Evolutionary conservation across 2,797 vertebrate genomes (phyloP).

Genomic region (Pseudochaenichthys georgianus): DNA sequence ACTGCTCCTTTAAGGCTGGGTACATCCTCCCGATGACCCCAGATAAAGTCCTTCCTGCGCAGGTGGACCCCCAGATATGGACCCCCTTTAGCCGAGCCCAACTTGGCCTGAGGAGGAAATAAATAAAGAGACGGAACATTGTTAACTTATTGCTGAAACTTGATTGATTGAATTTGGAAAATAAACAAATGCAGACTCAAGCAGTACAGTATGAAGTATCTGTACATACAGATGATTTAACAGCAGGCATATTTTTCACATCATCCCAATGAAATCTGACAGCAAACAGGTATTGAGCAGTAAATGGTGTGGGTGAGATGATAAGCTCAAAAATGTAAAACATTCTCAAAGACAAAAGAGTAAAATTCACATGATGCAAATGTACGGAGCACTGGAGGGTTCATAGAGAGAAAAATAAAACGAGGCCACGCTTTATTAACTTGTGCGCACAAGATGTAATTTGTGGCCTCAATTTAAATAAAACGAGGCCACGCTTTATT

Average conservation of each 20-base stretch:
- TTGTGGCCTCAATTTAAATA: too few species aligned
- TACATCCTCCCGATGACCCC: constrained; percentile 96
- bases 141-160: neutral
- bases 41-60: constrained; percentile 95
- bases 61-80: constrained; percentile 94
- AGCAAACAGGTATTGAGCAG: neutral
- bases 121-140: neutral
- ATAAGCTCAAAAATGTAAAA: neutral
- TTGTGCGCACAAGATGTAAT: too few species aligned
- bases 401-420: too few species aligned
- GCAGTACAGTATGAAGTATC: neutral
- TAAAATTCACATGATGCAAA: neutral
- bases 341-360: neutral
- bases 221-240: neutral
- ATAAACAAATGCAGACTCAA: neutral
- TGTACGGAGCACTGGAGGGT: too few species aligned
- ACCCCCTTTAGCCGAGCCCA: constrained; percentile 90
- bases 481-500: too few species aligned
- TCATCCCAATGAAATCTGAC: too few species aligned
- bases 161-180: neutral
- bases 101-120: constrained; percentile 81
- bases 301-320: neutral
- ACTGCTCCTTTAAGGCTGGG: constrained; percentile 92
- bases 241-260: too few species aligned
- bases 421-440: too few species aligned